Evolutionary conservation across 2,113 vertebrate species (phyloP), one percentile per base, ranked within the genome.

Genomic region (Clarias batrachus): DNA sequence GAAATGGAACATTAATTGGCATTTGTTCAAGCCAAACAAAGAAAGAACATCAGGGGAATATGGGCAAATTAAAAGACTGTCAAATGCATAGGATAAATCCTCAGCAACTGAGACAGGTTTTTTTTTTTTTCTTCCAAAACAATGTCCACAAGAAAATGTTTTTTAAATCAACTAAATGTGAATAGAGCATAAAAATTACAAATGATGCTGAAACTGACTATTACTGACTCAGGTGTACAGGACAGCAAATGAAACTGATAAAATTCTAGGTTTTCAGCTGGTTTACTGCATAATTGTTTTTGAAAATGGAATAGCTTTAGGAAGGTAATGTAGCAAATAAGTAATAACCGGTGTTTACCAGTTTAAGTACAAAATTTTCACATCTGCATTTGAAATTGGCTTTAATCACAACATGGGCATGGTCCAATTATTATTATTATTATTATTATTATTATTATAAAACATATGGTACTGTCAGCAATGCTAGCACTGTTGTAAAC

Each of bases 1-100:
- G 92, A 93, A 91, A 92, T 92, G 90, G 90, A 92, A 89, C 93
- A 92, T 94, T 94, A 93, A 94, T 92, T 94, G 93, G 94, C 94
- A 94, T 95, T 94, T 93, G 89, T 92, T 89, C 91, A 93, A 92
- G 92, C 92, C 91, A 91, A 93, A 93, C 92, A 94, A 92, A 94
- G 93, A 93, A 92, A 92, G 93, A 93, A 93, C 93, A 93, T 91
- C 63, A 60, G 88, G 91, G 93, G 91, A 82, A 90, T 90, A 89
- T 89, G 77, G 90, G 89, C 91, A 90, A 83, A 92, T 92, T 89
- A 91, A 93, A 88, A 93, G 91, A 60, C 90, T 91, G 94, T 92
- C 93, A 93, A 93, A 88, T 27, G 81, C 81, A 83, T 37, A 10
- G 88, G 92, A 93, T 88, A 85, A 93, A 94, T 93, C 30, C 89